Percentiles rank a stretch among this genome's conserved stretches.
phyloP scores from a whole-genome alignment of 1,140 invertebrate species.

The Vanessa tameamea region DNA sequence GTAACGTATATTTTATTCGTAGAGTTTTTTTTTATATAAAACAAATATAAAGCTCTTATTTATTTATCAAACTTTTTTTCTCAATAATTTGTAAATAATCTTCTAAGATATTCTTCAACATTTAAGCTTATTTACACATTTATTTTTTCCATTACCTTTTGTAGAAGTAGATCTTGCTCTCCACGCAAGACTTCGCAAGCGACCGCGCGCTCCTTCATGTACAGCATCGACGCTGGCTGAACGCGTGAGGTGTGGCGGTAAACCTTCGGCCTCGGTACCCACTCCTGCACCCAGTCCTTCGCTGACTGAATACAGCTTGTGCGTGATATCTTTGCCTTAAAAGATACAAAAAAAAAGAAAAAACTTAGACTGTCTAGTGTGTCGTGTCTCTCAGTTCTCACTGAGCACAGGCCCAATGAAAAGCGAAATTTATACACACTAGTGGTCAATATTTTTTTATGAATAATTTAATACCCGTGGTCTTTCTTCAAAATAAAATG shows the following conservation, averaged over 20 bases:
- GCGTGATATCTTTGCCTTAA: constrained; percentile 90
- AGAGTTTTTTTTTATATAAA: no score
- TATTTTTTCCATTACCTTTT: constrained; percentile 55
- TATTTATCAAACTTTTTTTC: no score
- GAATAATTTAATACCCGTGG: no score
- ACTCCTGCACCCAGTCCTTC: constrained; percentile 83
- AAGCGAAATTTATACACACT: neutral
- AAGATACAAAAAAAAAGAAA: constrained; percentile 18
- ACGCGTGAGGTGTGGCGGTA: constrained; percentile 80
- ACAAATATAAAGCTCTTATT: no score
- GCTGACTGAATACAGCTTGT: constrained; percentile 91
- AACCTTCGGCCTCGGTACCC: constrained; percentile 66
- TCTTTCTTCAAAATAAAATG: no score
- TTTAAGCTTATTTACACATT: no score
- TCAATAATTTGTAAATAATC: no score
- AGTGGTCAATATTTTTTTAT: neutral
- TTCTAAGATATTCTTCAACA: no score
- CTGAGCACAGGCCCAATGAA: neutral
- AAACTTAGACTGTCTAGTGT: neutral
- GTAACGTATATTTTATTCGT: constrained; percentile 25
- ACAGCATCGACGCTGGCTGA: constrained; percentile 90
- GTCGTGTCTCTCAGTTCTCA: no score
- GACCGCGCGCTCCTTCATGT: constrained; percentile 87
- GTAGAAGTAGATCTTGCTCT: constrained; percentile 65
- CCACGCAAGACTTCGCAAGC: constrained; percentile 86